Conservation (phyloP, 2,888 invertebrate genomes). For the Erannis defoliaria region DNA sequence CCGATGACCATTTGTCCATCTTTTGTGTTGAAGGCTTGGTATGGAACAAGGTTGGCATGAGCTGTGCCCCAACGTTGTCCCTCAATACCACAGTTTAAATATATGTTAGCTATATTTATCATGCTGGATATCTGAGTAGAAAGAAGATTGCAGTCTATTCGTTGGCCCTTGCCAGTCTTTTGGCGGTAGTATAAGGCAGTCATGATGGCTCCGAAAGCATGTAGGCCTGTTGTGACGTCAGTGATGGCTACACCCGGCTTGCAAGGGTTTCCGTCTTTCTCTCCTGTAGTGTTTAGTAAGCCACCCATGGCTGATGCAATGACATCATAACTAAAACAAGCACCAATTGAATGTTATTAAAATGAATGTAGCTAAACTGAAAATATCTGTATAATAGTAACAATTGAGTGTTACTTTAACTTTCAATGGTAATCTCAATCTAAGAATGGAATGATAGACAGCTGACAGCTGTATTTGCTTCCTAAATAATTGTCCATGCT, state of each 20-base stretch:
- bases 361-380: not conserved
- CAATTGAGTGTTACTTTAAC: not conserved
- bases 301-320: conserved; percentile 98
- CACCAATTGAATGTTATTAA: not conserved
- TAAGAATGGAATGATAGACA: too few relatives aligned
- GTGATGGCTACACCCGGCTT: conserved; percentile 97
- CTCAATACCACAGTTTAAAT: conserved; percentile 93
- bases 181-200: conserved; percentile 93
- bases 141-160: conserved; percentile 97
- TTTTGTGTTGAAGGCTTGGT: conserved; percentile 94
- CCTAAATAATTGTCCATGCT: too few relatives aligned
- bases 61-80: conserved; percentile 96
- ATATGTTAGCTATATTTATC: conserved; percentile 96
- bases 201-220: conserved; percentile 97
- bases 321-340: conserved; percentile 91
- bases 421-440: not conserved
- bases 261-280: conserved; percentile 93
- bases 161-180: conserved; percentile 94
- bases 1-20: conserved; percentile 95
- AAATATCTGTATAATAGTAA: too few relatives aligned
- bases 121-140: conserved; percentile 96
- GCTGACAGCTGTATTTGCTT: too few relatives aligned
- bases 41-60: conserved; percentile 97
- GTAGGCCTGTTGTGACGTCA: conserved; percentile 97
- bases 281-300: conserved; percentile 95